Percentiles rank a stretch among this genome's conserved stretches.
Evolutionary conservation across 2,113 vertebrate genomes (phyloP).

Genomic region (Indicator maculatus): DNA sequence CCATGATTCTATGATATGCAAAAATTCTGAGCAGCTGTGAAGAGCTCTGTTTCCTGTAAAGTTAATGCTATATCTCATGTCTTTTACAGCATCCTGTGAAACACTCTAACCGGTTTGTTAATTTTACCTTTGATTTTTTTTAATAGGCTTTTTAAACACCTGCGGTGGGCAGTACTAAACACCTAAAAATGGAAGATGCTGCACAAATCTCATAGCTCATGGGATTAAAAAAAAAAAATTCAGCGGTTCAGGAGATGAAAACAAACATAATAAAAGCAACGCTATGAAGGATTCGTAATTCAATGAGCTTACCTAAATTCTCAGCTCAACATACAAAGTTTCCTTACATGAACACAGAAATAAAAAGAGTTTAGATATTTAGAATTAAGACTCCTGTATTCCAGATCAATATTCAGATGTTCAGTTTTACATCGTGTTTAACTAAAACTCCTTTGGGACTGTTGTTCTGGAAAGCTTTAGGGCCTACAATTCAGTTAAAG

Average conservation of each 20-base stretch:
- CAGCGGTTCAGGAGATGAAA: not conserved
- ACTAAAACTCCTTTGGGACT: not conserved
- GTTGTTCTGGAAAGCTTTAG: not conserved
- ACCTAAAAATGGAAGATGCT: not conserved
- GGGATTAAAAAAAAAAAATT: not conserved
- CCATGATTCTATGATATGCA: not conserved
- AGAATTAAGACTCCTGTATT: not conserved
- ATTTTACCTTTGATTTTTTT: not conserved
- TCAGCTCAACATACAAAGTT: not conserved
- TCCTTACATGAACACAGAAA: too few species aligned
- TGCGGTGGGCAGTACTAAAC: not conserved
- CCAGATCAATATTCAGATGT: not conserved
- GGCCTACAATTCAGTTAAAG: not conserved
- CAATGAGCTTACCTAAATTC: not conserved
- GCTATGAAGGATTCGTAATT: not conserved
- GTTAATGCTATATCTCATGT: accelerated
- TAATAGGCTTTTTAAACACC: not conserved
- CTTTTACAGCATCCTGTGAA: not conserved
- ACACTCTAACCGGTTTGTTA: accelerated
- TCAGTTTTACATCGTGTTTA: not conserved
- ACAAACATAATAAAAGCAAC: not conserved
- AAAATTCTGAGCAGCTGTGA: not conserved
- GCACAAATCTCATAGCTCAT: not conserved
- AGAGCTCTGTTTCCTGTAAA: not conserved
- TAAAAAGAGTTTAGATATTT: not conserved